A percentile compares a stretch with the other conserved stretches of the same genome.
Conservation (phyloP, 2,888 invertebrate species). For the Cremastinae sp. region DNA sequence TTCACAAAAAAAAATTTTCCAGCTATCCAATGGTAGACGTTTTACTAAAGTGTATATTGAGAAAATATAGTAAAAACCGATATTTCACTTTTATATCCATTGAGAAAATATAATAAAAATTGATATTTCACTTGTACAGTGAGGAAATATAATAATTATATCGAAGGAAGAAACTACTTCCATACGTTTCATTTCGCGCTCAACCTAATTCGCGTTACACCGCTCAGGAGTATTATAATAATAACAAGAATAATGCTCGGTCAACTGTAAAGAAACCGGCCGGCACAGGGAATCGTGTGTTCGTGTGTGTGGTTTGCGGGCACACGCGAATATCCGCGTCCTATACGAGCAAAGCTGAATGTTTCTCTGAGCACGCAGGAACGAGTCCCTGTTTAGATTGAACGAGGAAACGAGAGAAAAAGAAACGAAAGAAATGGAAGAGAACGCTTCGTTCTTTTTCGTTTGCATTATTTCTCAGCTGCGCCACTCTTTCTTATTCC, state of each 20-base stretch:
- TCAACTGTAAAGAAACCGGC: constrained; percentile 54
- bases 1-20: no score
- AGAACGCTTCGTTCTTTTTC: constrained; percentile 24
- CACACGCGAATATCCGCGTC: not conserved
- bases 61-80: no score
- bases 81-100: no score
- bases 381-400: constrained; percentile 22
- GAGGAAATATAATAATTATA: not conserved
- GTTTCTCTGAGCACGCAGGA: constrained; percentile 12
- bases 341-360: constrained; percentile 10
- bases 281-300: constrained; percentile 28
- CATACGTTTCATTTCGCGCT: constrained; percentile 5
- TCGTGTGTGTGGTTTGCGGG: not conserved
- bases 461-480: constrained; percentile 31
- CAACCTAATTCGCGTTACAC: constrained; percentile 17
- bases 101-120: no score
- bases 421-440: constrained; percentile 34
- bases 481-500: constrained; percentile 4
- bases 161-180: not conserved
- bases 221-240: constrained; percentile 33
- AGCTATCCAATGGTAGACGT: no score
- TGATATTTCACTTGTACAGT: no score
- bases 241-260: constrained; percentile 35
- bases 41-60: no score
- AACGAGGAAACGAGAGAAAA: constrained; percentile 1